phyloP scores from a whole-genome alignment of 2,797 vertebrate species.

The Tragopan temminckii region DNA sequence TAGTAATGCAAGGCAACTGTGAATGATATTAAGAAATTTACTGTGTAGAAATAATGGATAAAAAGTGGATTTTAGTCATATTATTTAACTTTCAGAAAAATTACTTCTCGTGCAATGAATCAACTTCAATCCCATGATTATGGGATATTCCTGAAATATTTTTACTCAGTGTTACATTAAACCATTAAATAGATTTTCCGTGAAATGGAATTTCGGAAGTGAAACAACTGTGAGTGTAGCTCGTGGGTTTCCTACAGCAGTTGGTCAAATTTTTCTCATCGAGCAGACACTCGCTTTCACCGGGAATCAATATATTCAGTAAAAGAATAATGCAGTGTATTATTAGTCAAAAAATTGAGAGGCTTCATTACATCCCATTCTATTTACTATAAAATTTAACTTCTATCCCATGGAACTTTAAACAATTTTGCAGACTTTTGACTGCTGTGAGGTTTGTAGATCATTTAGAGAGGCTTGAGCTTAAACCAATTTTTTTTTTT shows the following conservation, averaged over 20 bases:
- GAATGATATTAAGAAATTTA: background rate
- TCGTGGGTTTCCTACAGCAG: background rate
- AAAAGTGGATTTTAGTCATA: conserved; percentile 6
- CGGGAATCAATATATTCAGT: background rate
- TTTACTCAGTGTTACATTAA: background rate
- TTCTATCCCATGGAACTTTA: background rate
- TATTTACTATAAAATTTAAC: background rate
- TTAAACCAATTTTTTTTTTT: background rate
- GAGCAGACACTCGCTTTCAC: background rate
- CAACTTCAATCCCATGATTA: background rate
- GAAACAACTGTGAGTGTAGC: background rate
- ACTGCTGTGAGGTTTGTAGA: conserved; percentile 8
- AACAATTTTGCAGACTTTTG: conserved; percentile 23
- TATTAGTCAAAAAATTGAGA: conserved; percentile 5
- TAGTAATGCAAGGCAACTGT: conserved; percentile 7
- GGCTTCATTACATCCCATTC: background rate
- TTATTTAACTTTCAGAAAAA: conserved; percentile 30
- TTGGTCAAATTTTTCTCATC: background rate
- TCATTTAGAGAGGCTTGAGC: background rate
- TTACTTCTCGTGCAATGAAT: background rate
- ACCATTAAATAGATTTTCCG: background rate
- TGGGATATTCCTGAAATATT: background rate
- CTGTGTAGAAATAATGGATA: conserved; percentile 10
- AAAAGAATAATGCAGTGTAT: background rate
- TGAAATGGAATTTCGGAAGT: background rate